These are phyloP conservation scores for Caranx melampygus DNA, from an alignment of 2,113 vertebrate genomes.

Conservation along the genomic window DNA sequence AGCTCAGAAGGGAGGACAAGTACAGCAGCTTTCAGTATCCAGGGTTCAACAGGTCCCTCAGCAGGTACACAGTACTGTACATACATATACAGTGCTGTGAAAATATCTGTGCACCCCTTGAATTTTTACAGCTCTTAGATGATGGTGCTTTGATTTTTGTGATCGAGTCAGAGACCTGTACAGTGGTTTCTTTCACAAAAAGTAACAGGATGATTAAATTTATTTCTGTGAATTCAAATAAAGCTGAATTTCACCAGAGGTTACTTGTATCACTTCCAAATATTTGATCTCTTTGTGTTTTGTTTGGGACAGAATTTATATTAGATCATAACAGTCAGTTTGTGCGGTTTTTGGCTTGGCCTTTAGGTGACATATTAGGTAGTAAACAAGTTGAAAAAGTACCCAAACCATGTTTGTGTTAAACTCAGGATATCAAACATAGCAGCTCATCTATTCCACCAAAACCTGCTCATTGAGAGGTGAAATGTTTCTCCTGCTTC, in stretches of 20 bases:
- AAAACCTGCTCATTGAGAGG: slow-evolving; percentile 33
- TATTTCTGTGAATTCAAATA: slow-evolving; percentile 1
- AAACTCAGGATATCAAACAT: slow-evolving; percentile 16
- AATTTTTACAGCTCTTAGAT: not conserved
- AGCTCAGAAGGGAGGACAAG: slow-evolving; percentile 90
- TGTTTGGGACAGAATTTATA: slow-evolving; percentile 4
- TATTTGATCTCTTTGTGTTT: slow-evolving; percentile 15
- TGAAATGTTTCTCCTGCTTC: slow-evolving; percentile 32
- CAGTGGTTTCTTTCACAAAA: not conserved
- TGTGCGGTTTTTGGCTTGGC: not conserved
- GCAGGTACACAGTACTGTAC: slow-evolving; percentile 89
- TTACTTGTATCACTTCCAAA: slow-evolving; percentile 11
- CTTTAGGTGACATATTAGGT: not conserved
- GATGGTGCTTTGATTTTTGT: not conserved
- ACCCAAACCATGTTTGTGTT: not conserved
- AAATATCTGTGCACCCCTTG: slow-evolving; percentile 47
- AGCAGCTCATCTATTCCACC: not conserved
- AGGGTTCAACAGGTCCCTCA: slow-evolving; percentile 93
- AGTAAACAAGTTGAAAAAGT: slow-evolving; percentile 8
- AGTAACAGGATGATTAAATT: slow-evolving; percentile 6
- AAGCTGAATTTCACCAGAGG: not conserved
- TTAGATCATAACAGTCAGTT: not conserved
- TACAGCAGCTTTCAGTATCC: slow-evolving; percentile 91
- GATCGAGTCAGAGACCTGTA: slow-evolving; percentile 5
- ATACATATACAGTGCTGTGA: slow-evolving; percentile 73